phyloP scores from a whole-genome alignment of 2,113 vertebrate genomes.

The Axis porcinus region DNA sequence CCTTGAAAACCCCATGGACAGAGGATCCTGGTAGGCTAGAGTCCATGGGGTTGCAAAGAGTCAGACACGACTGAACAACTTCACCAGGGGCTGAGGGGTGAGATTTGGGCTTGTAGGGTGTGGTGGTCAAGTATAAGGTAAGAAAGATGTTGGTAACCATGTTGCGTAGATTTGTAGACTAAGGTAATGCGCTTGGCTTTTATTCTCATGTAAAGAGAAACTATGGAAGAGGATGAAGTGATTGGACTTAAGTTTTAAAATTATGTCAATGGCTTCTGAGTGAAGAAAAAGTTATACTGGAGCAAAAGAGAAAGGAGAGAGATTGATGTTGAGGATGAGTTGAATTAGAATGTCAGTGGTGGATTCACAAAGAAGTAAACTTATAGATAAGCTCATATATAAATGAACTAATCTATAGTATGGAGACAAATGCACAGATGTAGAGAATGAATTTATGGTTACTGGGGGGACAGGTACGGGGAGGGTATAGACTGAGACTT shows the following conservation, averaged over 20 bases:
- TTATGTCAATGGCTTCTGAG: not conserved
- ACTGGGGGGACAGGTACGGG: not conserved
- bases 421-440: not conserved
- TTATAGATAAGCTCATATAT: not conserved
- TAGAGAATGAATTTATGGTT: not conserved
- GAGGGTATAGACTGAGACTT: not conserved
- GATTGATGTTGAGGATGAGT: fast-evolving
- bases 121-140: not conserved
- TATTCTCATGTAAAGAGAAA: not conserved
- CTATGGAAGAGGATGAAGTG: fast-evolving
- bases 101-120: not conserved
- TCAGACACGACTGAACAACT: not conserved
- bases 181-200: not conserved
- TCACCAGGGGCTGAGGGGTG: not conserved
- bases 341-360: not conserved
- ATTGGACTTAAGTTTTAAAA: not conserved
- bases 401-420: not conserved
- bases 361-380: not conserved
- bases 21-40: not conserved
- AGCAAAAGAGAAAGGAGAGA: not conserved
- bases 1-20: not conserved
- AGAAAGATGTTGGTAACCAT: not conserved
- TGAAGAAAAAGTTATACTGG: not conserved
- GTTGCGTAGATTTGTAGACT: not conserved
- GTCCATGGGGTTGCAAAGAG: not conserved